phyloP scores from a whole-genome alignment of 2,888 invertebrate genomes.

The Melieria crassipennis region DNA sequence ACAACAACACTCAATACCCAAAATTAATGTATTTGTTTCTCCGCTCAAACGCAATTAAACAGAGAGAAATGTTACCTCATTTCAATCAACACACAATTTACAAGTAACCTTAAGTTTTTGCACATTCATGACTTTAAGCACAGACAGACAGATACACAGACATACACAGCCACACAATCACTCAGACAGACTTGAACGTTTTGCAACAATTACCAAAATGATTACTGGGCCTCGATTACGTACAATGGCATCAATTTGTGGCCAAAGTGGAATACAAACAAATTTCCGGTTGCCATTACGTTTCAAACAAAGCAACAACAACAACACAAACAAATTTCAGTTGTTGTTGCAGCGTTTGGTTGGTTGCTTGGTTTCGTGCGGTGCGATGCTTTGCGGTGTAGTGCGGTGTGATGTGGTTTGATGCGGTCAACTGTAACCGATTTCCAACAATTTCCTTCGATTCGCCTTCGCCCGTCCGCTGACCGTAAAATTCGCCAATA shows the following conservation, averaged over 20 bases:
- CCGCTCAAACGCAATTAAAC: too few species aligned
- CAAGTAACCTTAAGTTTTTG: too few species aligned
- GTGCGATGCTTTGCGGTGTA: too few species aligned
- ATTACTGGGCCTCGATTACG: constrained; percentile 24
- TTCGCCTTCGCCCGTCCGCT: too few species aligned
- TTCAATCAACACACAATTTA: too few species aligned
- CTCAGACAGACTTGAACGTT: constrained; percentile 17
- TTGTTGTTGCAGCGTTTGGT: neutral
- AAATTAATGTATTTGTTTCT: too few species aligned
- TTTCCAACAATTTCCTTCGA: too few species aligned
- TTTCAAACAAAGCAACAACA: constrained; percentile 2
- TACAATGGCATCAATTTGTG: constrained; percentile 31
- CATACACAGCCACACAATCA: neutral
- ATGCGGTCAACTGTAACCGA: too few species aligned
- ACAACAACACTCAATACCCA: too few species aligned
- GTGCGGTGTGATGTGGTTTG: too few species aligned
- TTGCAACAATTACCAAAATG: constrained; percentile 24
- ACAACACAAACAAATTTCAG: constrained; percentile 5
- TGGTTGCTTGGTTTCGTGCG: neutral
- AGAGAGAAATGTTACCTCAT: too few species aligned
- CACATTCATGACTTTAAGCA: neutral
- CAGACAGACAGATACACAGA: neutral
- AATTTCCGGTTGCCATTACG: constrained; percentile 30
- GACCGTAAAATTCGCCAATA: too few species aligned
- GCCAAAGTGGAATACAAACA: constrained; percentile 33